These are phyloP conservation scores for Eupleurogrammus muticus DNA, from an alignment of 2,797 vertebrate species.

Conservation along the genomic window DNA sequence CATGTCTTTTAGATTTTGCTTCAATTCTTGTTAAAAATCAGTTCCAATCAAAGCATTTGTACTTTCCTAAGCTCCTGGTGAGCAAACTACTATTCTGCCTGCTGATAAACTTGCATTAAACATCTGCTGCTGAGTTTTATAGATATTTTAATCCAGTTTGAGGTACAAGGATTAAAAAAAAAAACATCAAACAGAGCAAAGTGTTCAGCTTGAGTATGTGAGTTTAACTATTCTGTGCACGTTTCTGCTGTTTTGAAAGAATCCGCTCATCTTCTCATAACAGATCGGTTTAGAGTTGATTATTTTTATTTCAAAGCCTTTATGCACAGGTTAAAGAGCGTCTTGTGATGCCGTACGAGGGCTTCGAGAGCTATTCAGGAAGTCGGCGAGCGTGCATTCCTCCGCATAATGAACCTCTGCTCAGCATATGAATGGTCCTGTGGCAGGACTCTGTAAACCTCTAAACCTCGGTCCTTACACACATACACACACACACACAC, in stretches of 20 bases:
- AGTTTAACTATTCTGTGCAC: slow-evolving; percentile 51
- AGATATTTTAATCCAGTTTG: no score
- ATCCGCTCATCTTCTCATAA: slow-evolving; percentile 38
- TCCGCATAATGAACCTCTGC: slow-evolving; percentile 73
- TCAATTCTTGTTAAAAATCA: no score
- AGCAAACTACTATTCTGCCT: no score
- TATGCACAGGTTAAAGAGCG: slow-evolving; percentile 48
- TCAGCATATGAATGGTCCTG: slow-evolving; percentile 77
- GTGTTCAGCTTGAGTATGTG: background rate
- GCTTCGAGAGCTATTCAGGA: slow-evolving; percentile 62
- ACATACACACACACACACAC: no score
- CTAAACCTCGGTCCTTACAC: no score
- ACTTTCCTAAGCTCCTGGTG: no score
- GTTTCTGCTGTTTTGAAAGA: slow-evolving; percentile 36
- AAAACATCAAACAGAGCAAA: no score
- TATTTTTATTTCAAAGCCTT: slow-evolving; percentile 50
- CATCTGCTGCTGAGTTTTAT: no score
- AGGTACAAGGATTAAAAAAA: no score
- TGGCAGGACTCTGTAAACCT: slow-evolving; percentile 17
- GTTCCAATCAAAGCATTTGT: no score
- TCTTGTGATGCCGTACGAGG: slow-evolving; percentile 52
- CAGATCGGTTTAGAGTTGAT: slow-evolving; percentile 63
- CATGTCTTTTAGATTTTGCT: no score
- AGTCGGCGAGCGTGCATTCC: slow-evolving; percentile 56
- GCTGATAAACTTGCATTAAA: no score